Base-by-base conservation (phyloP, 2,797 vertebrate genomes). In the Microctenopoma steveboyesi region DNA sequence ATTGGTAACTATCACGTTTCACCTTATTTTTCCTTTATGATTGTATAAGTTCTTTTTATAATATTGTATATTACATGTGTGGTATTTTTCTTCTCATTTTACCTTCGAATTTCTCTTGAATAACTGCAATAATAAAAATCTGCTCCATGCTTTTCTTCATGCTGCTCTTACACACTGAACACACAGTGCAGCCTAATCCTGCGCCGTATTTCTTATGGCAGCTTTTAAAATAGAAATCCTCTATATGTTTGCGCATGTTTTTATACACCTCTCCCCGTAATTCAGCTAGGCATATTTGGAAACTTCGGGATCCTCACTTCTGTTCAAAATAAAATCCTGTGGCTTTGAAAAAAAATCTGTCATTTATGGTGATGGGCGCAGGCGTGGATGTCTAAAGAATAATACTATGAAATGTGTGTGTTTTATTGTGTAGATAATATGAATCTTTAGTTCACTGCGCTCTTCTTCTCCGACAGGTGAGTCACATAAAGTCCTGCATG, bases 231-330 rank as follows among this genome's bases (percentile, higher is more conserved):
- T 4, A 55, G 14, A 69, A 58, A 59, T 16, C 14, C 66, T 42
- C 50, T 7, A 47, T 52, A 56, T 72, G 54, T 76, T 79, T 76
- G 56, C 57, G 28, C 45, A 58, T 53, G 65, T 57, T 64, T 62
- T 63, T 61, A 64, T 71, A 74, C 35, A 70, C 55, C 9, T 74
- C 47, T 49, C 11, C 59, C 25, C 48, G 59, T 80, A 76, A 85
- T 75, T 79, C 76, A 75, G 6, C 27, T 45, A 64, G 76, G 71
- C 70, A 65, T 57, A 6, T 75, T 64, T 64, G 72, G 73, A 74
- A 81, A 70, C 28, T 15, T 33, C 66, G 50, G 50, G 59, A 76
- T 76, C 52, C 64, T 58, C 33, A 11, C 27, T 55, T 45, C 27
- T 51, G 52, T 74, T 73, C 54, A 70, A 74, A 80, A 70, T 72